phyloP scores from a whole-genome alignment of 2,113 vertebrate genomes.

The Tychaedon coryphoeus region DNA sequence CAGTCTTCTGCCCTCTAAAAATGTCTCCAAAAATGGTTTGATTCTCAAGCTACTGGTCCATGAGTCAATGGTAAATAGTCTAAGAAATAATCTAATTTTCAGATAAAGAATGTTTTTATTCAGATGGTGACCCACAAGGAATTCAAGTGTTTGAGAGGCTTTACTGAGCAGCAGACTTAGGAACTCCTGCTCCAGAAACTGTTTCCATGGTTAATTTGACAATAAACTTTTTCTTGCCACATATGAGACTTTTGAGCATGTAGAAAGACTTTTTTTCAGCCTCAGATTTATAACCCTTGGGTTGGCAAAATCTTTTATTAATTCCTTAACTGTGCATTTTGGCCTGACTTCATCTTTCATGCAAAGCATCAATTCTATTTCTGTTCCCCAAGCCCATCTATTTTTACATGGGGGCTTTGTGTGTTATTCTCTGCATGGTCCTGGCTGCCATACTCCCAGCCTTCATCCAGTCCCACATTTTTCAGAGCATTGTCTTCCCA shows the following conservation, averaged over 20 bases:
- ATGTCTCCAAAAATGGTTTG: background rate
- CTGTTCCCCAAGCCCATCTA: background rate
- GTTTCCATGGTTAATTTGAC: background rate
- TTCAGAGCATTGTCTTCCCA: background rate
- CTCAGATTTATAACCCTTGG: background rate
- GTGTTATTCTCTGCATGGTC: background rate
- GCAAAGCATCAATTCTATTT: background rate
- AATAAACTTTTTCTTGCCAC: background rate
- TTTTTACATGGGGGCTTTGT: background rate
- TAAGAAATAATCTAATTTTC: background rate
- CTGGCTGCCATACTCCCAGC: background rate
- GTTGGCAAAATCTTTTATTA: background rate
- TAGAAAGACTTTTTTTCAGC: background rate
- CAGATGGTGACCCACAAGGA: background rate
- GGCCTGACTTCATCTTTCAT: background rate
- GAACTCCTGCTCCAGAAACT: background rate
- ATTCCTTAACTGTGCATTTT: background rate
- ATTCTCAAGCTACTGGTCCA: background rate
- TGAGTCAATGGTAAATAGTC: background rate
- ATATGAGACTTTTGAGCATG: background rate
- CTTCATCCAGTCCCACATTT: background rate
- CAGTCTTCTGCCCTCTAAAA: background rate
- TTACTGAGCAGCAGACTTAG: background rate
- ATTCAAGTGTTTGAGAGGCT: background rate
- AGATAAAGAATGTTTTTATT: background rate